A percentile compares a stretch with the other conserved stretches of the same genome.
Evolutionary conservation across 1,140 invertebrate genomes (phyloP).

Genomic region (Triops longicaudatus): DNA sequence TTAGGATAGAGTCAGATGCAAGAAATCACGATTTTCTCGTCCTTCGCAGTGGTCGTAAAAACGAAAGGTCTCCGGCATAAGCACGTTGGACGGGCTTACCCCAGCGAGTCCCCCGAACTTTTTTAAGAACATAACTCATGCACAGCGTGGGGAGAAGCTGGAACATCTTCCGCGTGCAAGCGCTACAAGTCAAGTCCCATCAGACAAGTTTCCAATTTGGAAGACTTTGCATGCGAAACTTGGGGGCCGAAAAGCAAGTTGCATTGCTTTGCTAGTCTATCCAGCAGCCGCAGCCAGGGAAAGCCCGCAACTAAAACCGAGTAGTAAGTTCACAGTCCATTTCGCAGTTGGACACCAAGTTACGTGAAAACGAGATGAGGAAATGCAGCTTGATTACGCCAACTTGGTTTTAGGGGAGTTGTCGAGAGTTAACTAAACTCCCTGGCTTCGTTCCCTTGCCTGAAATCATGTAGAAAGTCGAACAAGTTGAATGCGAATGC

Average conservation of each 20-base stretch:
- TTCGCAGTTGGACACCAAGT: slow-evolving; percentile 14
- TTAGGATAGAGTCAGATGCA: background rate
- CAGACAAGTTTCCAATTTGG: slow-evolving; percentile 12
- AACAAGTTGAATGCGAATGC: background rate
- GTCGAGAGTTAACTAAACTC: slow-evolving; percentile 3
- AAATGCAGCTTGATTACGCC: slow-evolving; percentile 11
- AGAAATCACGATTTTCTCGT: background rate
- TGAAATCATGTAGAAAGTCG: slow-evolving; percentile 6
- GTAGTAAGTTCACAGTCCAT: slow-evolving; percentile 15
- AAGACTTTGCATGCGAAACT: background rate
- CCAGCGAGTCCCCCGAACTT: background rate
- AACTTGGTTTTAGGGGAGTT: background rate
- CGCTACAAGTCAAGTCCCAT: background rate
- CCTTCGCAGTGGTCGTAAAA: background rate
- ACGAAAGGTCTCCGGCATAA: background rate
- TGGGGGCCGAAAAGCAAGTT: background rate
- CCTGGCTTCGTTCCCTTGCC: background rate
- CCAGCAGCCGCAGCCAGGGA: background rate
- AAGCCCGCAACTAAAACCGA: background rate
- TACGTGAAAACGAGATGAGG: slow-evolving; percentile 14
- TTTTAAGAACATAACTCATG: slow-evolving; percentile 1
- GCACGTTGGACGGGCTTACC: background rate
- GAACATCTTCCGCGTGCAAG: background rate
- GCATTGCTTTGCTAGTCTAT: background rate
- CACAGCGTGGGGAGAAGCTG: background rate